Evolutionary conservation across 1,140 invertebrate genomes (phyloP).

Genomic region (Polypedilum vanderplanki): DNA sequence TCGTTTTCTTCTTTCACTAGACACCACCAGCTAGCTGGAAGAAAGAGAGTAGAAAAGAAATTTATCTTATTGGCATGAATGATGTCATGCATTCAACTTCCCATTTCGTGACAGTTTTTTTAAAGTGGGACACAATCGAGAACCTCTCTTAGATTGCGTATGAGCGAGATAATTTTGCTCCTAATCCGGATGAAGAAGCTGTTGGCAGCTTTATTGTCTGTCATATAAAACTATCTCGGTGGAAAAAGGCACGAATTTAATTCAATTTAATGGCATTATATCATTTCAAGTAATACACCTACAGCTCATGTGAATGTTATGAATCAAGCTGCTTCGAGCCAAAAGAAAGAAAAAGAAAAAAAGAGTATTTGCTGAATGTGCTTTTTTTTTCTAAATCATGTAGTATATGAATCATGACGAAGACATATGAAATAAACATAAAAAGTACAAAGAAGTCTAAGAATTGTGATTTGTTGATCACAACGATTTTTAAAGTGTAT

Average conservation of each 20-base stretch:
- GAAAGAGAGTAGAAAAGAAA: not conserved
- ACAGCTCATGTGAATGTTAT: not conserved
- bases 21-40: not conserved
- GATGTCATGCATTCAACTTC: not conserved
- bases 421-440: no score
- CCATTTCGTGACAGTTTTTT: not conserved
- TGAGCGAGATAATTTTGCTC: no score
- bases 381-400: not conserved
- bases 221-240: not conserved
- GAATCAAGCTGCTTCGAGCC: not conserved
- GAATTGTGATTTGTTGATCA: not conserved
- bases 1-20: no score
- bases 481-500: not conserved
- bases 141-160: not conserved
- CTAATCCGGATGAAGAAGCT: no score
- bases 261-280: not conserved
- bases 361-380: not conserved
- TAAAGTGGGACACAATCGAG: not conserved
- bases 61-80: slow-evolving; percentile 14
- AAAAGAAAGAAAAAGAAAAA: not conserved
- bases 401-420: not conserved
- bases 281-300: not conserved
- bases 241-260: slow-evolving; percentile 5
- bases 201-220: not conserved
- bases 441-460: not conserved